A percentile compares a stretch with the other conserved stretches of the same genome.
Conservation (phyloP, 2,113 vertebrate species). For the Salvator merianae region DNA sequence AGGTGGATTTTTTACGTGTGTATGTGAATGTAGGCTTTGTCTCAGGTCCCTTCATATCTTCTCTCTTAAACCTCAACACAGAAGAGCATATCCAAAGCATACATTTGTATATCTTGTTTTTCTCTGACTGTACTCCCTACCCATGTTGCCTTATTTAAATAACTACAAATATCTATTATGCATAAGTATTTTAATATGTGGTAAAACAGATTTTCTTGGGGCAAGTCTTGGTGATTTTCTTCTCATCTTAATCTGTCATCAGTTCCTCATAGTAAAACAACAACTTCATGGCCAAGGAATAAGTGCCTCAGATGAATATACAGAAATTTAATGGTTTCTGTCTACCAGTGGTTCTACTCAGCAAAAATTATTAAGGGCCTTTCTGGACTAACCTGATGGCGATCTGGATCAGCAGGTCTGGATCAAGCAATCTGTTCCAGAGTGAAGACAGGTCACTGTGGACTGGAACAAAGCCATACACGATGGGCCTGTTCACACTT, state of each 20-base stretch:
- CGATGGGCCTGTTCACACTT: no score
- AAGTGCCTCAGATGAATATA: background rate
- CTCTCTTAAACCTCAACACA: no score
- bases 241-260: background rate
- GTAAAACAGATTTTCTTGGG: background rate
- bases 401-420: no score
- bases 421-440: no score
- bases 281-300: background rate
- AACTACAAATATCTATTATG: background rate
- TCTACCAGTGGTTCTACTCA: background rate
- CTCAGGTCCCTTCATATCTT: no score
- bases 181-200: background rate
- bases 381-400: no score
- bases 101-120: background rate
- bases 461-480: no score
- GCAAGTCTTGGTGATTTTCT: background rate
- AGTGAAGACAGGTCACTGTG: no score
- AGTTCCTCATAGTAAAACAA: background rate
- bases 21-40: no score
- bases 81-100: background rate
- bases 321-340: background rate
- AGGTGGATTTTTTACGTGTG: no score
- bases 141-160: background rate
- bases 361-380: no score
- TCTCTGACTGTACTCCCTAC: background rate